Evolutionary conservation across 2,113 vertebrate genomes (phyloP), one percentile per base, ranked within the genome.

Genomic region (Phaethon lepturus): DNA sequence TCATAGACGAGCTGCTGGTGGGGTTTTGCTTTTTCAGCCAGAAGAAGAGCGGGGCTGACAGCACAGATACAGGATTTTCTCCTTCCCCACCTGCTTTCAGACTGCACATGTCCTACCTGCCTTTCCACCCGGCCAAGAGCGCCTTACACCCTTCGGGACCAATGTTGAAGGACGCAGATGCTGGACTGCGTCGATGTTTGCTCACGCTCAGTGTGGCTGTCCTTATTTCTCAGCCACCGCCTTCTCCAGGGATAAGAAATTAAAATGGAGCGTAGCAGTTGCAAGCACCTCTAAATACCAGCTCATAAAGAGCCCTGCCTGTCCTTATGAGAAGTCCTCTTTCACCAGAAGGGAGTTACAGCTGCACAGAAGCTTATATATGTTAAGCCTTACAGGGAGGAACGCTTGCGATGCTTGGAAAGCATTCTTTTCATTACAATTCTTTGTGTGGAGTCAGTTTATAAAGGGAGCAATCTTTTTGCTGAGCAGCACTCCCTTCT

Each of bases 1-100:
- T 86, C 63, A 42, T 19, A 88, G 55, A 47, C 74, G 52, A 94
- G 64, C 64, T 95, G 56, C 73, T 72, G 47, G 52, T 84, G 79
- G 56, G 55, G 72, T 84, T 88, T 78, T 60, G 17, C 47, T n/a
- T 58, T 73, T 86, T 24, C 19, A 86, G 75, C 18, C 67, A 24
- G 23, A 45, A 45, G 29, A 50, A 71, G 50, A 83, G 50, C 53
- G 7, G 5, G 90, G 45, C 91, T 81, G 72, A 59, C 42, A 59
- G 72, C 58, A 67, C 42, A 74, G 31, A 67, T 29, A n/a, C 4
- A 23, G 24, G 38, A 60, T 62, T 92, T 92, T 90, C 67, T 90
- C 68, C 40, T 85, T 93, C 62, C 24, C 77, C 18, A 14, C 69
- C 56, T 75, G 11, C 31, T 63, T 67, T 75, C 24, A 42, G 69